Percentiles rank a stretch among this genome's conserved stretches.
Conservation (phyloP, 2,113 vertebrate genomes). For the Atlantisia rogersi region DNA sequence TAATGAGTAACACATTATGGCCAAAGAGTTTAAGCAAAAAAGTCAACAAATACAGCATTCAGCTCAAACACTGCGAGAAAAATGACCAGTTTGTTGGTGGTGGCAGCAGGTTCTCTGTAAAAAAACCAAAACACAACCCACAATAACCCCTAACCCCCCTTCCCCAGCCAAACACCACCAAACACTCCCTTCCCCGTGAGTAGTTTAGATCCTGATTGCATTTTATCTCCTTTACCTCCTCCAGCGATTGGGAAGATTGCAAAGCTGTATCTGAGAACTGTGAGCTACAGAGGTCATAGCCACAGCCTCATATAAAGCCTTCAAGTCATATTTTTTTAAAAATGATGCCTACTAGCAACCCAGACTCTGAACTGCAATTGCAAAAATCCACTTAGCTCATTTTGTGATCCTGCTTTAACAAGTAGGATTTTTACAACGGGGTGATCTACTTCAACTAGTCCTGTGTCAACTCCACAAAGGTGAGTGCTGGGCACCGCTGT, state of each 20-base stretch:
- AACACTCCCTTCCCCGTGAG: background rate
- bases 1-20: background rate
- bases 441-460: background rate
- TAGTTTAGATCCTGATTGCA: background rate
- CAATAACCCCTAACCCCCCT: too few relatives aligned
- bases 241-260: background rate
- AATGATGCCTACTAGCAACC: background rate
- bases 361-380: background rate
- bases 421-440: background rate
- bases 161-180: too few relatives aligned
- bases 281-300: background rate
- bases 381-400: background rate
- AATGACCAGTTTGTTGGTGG: background rate
- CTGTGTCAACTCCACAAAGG: background rate
- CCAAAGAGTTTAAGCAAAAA: background rate
- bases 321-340: background rate
- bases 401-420: background rate
- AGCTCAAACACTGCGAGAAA: background rate
- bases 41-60: background rate
- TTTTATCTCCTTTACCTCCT: background rate
- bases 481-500: accelerated
- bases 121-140: too few relatives aligned
- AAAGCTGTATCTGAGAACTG: background rate
- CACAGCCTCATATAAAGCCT: background rate
- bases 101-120: background rate